phyloP scores from a whole-genome alignment of 2,888 invertebrate species.

The Lissocephala sabroskyi region DNA sequence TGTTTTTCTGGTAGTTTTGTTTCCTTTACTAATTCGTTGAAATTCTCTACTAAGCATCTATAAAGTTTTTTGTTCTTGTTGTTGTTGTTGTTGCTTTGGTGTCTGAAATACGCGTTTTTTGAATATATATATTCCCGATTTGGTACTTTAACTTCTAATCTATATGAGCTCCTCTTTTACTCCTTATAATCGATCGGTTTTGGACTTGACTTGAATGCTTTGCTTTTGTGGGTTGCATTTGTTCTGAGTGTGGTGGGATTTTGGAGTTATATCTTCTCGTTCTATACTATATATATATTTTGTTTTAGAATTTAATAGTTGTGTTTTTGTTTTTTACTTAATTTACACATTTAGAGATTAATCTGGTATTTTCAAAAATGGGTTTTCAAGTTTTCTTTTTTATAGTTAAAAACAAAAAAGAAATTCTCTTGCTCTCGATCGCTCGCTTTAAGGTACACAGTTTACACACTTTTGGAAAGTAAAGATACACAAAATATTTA shows the following conservation, averaged over 20 bases:
- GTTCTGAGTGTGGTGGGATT: conserved; percentile 45
- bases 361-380: conserved; percentile 17
- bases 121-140: conserved; percentile 14
- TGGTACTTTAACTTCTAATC: too few relatives aligned
- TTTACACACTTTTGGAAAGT: conserved; percentile 52
- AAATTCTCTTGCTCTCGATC: conserved; percentile 16
- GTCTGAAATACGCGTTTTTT: background rate
- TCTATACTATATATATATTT: conserved; percentile 13
- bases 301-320: background rate
- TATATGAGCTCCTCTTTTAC: conserved; percentile 13
- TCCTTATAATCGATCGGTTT: conserved; percentile 8
- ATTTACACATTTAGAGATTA: conserved; percentile 36
- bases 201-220: conserved; percentile 13
- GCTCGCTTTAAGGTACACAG: conserved; percentile 56
- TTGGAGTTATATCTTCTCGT: conserved; percentile 2
- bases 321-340: conserved; percentile 24
- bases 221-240: conserved; percentile 4
- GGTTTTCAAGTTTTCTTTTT: too few relatives aligned
- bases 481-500: conserved; percentile 33
- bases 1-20: conserved; percentile 14
- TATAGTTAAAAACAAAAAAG: background rate
- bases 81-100: background rate
- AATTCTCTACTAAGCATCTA: conserved; percentile 42
- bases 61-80: conserved; percentile 6
- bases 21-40: conserved; percentile 51